Evolutionary conservation across 2,113 vertebrate species (phyloP).

Genomic region (Dicaeum eximium): DNA sequence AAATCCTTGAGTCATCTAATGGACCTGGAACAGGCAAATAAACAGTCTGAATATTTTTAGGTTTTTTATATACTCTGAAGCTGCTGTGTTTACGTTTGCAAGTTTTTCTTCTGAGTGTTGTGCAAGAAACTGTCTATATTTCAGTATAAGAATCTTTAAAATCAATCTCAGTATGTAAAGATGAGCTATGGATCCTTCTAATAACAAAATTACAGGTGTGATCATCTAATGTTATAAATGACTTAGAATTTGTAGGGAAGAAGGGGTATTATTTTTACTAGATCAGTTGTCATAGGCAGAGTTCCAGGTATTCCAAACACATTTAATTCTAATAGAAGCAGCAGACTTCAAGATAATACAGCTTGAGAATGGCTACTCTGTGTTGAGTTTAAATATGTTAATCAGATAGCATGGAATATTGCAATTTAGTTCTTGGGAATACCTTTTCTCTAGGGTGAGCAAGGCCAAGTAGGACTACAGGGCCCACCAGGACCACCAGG

Average conservation of each 20-base stretch:
- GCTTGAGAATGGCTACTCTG: not conserved
- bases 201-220: not conserved
- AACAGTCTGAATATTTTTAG: not conserved
- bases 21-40: not conserved
- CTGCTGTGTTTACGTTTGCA: not conserved
- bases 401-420: not conserved
- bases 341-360: not conserved
- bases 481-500: slow-evolving; percentile 75
- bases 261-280: not conserved
- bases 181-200: not conserved
- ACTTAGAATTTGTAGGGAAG: not conserved
- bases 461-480: slow-evolving; percentile 72
- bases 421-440: not conserved
- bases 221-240: not conserved
- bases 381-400: not conserved
- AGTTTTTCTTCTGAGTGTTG: not conserved
- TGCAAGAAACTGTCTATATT: not conserved
- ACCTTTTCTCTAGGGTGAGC: slow-evolving; percentile 71
- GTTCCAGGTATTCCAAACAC: not conserved
- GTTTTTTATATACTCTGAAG: not conserved
- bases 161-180: not conserved
- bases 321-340: not conserved
- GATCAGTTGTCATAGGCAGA: not conserved
- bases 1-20: not conserved
- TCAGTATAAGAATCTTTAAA: not conserved